A percentile compares a stretch with the other conserved stretches of the same genome.
Evolutionary conservation across 2,797 vertebrate species (phyloP).

Genomic region (Parotocinclus haroldoi): DNA sequence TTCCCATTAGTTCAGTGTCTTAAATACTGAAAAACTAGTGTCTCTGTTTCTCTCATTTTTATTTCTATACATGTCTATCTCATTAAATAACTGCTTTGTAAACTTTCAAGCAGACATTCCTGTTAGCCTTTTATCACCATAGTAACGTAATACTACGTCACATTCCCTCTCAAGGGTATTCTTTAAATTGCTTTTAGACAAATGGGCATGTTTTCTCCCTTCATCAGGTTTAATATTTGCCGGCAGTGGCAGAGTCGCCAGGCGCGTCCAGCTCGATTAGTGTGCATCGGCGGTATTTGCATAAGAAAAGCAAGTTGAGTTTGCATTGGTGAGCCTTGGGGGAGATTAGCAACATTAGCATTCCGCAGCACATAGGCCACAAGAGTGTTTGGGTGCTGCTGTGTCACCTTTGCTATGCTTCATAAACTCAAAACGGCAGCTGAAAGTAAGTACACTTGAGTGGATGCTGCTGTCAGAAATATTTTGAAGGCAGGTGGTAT

Average conservation of each 20-base stretch:
- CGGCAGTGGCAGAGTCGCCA: constrained; percentile 43
- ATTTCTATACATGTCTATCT: not conserved
- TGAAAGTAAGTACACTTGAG: not conserved
- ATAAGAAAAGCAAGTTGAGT: constrained; percentile 65
- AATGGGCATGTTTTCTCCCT: constrained; percentile 56
- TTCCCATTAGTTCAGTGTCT: no score
- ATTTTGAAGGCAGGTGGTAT: constrained; percentile 19
- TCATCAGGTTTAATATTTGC: constrained; percentile 60
- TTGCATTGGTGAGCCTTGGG: constrained; percentile 39
- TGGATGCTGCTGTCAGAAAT: constrained; percentile 4
- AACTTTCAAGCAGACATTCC: constrained; percentile 8
- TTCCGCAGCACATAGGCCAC: constrained; percentile 31
- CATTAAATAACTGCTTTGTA: not conserved
- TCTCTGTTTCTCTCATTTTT: not conserved
- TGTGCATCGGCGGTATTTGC: constrained; percentile 67
- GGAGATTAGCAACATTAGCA: constrained; percentile 54
- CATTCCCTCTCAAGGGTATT: constrained; percentile 46
- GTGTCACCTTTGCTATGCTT: constrained; percentile 29
- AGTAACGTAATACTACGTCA: constrained; percentile 43
- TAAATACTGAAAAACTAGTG: not conserved
- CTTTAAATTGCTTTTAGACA: constrained; percentile 70
- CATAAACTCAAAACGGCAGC: constrained; percentile 3
- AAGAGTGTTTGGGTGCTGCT: constrained; percentile 14
- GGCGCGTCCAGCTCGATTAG: constrained; percentile 63
- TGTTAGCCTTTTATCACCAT: constrained; percentile 35